Conservation (phyloP, 2,797 vertebrate species). For the Paramormyrops hopkinsi region DNA sequence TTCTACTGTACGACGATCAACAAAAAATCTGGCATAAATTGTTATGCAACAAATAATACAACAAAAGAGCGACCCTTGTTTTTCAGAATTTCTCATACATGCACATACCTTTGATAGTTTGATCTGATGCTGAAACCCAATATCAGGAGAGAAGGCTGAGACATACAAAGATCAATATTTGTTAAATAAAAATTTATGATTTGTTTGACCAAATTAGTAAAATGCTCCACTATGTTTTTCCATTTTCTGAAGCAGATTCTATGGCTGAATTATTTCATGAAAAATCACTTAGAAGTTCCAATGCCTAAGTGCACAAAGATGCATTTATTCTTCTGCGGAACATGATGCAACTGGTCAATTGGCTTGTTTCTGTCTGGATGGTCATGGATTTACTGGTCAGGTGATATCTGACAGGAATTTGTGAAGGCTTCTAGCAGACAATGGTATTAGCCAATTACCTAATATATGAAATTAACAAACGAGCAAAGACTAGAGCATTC, state of each 20-base stretch:
- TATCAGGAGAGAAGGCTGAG: neutral
- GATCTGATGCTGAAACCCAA: neutral
- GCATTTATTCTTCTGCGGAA: neutral
- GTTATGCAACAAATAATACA: neutral
- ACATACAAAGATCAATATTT: neutral
- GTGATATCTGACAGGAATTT: neutral
- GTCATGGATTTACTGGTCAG: neutral
- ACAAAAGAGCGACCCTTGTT: neutral
- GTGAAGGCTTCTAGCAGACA: neutral
- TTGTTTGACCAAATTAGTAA: neutral
- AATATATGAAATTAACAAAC: neutral
- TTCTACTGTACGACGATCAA: neutral
- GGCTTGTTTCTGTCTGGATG: neutral
- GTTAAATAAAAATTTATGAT: neutral
- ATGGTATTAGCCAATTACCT: neutral
- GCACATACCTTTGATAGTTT: neutral
- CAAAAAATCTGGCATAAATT: neutral
- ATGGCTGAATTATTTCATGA: neutral
- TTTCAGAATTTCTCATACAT: neutral
- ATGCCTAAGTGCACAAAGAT: neutral
- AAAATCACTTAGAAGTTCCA: neutral
- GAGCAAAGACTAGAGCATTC: slow-evolving; percentile 30
- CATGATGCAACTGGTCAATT: neutral
- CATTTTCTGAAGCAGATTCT: neutral
- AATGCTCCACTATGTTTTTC: neutral